These are phyloP conservation scores for Pristionchus pacificus DNA, from an alignment of 1,140 invertebrate species.

Conservation along the genomic window DNA sequence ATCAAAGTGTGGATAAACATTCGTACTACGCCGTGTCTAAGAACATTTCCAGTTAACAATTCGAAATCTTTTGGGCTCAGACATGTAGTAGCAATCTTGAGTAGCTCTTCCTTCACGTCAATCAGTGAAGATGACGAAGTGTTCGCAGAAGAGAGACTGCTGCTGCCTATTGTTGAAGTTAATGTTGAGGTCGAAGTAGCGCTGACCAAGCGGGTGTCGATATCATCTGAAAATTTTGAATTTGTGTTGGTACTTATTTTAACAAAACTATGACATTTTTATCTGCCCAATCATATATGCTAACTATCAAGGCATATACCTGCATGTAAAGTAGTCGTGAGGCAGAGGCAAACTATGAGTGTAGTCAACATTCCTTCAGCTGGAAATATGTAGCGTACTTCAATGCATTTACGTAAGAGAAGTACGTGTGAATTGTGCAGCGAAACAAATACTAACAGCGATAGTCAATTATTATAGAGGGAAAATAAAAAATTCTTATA, in stretches of 20 bases:
- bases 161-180: neutral
- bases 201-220: neutral
- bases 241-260: slow-evolving; percentile 3
- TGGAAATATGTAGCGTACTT: slow-evolving; percentile 13
- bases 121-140: slow-evolving; percentile 4
- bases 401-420: slow-evolving; percentile 13
- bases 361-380: slow-evolving; percentile 1
- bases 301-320: slow-evolving; percentile 5
- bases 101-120: neutral
- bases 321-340: slow-evolving; percentile 16
- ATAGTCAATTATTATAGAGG: slow-evolving; percentile 9
- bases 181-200: neutral
- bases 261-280: slow-evolving; percentile 1
- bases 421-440: slow-evolving; percentile 8
- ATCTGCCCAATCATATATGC: slow-evolving; percentile 6
- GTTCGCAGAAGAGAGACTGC: slow-evolving; percentile 7
- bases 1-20: neutral
- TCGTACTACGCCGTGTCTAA: slow-evolving; percentile 3
- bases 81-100: slow-evolving; percentile 5
- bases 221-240: slow-evolving; percentile 12
- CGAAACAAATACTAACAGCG: slow-evolving; percentile 2
- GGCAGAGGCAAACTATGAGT: slow-evolving; percentile 9
- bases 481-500: slow-evolving; percentile 13
- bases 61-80: slow-evolving; percentile 9
- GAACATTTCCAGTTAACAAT: slow-evolving; percentile 6